A percentile compares a stretch with the other conserved stretches of the same genome.
These are phyloP conservation scores for Machimus atricapillus DNA, from an alignment of 2,888 invertebrate genomes.

Conservation along the genomic window DNA sequence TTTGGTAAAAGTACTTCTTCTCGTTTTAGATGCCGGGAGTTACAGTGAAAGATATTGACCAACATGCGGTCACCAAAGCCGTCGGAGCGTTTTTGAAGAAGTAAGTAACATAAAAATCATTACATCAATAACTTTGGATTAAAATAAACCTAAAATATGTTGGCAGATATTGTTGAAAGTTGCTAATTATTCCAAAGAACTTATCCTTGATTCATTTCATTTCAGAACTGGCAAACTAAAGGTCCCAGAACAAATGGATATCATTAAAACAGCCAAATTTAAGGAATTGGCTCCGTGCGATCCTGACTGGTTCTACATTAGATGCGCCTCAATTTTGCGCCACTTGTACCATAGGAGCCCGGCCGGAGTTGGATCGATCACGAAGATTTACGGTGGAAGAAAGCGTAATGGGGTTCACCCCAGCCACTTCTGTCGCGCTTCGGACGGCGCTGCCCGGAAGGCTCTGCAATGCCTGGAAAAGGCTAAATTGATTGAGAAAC, in stretches of 20 bases:
- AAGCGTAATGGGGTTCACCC: constrained; percentile 96
- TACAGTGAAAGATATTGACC: constrained; percentile 98
- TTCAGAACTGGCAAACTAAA: constrained; percentile 86
- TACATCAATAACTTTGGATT: not conserved
- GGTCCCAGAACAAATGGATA: constrained; percentile 97
- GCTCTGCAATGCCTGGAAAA: constrained; percentile 91
- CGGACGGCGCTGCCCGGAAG: constrained; percentile 77
- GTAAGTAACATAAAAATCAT: constrained; percentile 68
- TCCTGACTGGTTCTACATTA: constrained; percentile 96
- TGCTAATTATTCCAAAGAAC: not conserved
- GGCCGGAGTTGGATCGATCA: constrained; percentile 93
- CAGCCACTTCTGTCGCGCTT: constrained; percentile 92
- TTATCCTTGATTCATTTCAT: constrained; percentile 45
- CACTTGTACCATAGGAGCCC: constrained; percentile 96
- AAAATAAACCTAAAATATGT: not conserved
- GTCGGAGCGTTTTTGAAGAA: constrained; percentile 97
- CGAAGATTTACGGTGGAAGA: constrained; percentile 96
- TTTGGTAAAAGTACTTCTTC: not conserved
- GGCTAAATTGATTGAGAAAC: constrained; percentile 92
- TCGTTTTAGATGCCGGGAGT: constrained; percentile 85
- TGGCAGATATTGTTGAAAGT: too few species aligned
- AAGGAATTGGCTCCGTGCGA: constrained; percentile 98
- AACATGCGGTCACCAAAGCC: constrained; percentile 95
- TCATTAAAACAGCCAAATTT: constrained; percentile 93
- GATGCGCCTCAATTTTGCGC: constrained; percentile 92